Conservation (phyloP, 2,888 invertebrate species). For the Chloromyia formosa region DNA sequence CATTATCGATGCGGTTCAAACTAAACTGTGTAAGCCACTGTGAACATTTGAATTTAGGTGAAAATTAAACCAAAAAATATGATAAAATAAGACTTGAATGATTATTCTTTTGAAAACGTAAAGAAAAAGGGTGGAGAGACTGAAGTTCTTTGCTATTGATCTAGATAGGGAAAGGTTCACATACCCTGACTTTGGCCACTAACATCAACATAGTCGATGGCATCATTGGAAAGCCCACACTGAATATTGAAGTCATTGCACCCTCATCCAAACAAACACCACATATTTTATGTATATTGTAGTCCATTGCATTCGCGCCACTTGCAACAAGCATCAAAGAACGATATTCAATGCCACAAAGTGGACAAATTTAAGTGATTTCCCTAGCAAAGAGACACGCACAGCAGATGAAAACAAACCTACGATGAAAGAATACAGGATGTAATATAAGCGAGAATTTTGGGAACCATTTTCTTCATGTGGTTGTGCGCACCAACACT, state of each 20-base stretch:
- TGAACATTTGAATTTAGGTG: too few species aligned
- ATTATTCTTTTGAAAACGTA: too few species aligned
- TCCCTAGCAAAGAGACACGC: neutral
- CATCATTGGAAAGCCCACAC: constrained; percentile 69
- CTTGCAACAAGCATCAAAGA: neutral
- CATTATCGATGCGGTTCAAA: neutral
- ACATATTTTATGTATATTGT: constrained; percentile 67
- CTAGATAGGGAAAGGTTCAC: constrained; percentile 10
- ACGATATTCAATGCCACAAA: neutral
- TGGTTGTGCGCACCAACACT: too few species aligned
- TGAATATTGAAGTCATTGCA: constrained; percentile 69
- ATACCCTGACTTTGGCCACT: constrained; percentile 69
- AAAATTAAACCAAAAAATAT: too few species aligned
- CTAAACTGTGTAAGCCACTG: constrained; percentile 14
- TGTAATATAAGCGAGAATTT: too few species aligned
- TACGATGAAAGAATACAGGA: too few species aligned
- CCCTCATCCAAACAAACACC: constrained; percentile 72
- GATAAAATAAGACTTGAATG: too few species aligned
- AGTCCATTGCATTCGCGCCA: constrained; percentile 58
- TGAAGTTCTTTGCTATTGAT: too few species aligned
- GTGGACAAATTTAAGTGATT: neutral
- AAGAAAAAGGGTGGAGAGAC: too few species aligned
- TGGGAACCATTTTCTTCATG: too few species aligned
- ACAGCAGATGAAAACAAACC: neutral
- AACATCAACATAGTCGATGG: constrained; percentile 70